Base-by-base conservation (phyloP, 2,888 invertebrate species). In the Leptura quadrifasciata region DNA sequence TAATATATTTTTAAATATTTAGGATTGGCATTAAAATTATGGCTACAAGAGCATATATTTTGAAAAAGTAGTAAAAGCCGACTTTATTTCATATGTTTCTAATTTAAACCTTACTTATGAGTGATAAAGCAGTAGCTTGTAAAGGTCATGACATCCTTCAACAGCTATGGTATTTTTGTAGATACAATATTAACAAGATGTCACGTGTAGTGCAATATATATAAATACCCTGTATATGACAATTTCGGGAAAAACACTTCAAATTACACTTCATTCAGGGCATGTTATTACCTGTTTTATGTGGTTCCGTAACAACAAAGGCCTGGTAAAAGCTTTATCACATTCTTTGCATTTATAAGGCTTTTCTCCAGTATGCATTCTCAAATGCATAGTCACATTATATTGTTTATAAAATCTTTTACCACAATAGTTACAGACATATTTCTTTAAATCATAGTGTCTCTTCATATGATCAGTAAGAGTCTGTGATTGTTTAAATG, bases 261-360 rank as follows among this genome's bases (percentile, higher is more conserved):
- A 18, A 3, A 9, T 17, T 17, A 54, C 18, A 12, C 15, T 54
- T 54, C 6, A 54, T 54, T 54, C 4, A 54, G 6, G 57, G 2
- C 15, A 3, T 47, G 6, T 4, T 10, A 12, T 63, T 35, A 63
- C 63, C 63, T 63, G 63, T 15, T 63, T 63, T 20, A 63, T 63
- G 63, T 63, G 63, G 18, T 63, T 63, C 35, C 63, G n/a, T 20
- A 63, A 39, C 17, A 63, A 18, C 15, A 63, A 39, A n/a, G 63
- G 63, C 12, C 63, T 35, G 18, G 35, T 63, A 35, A 63, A 63
- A 39, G 63, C 20, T 20, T 63, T 63, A 18, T 20, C 39, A 12
- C 63, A 63, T 63, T 63, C 35, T 3, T 20, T 63, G 20, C 63
- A 63, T 63, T 39, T 35, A 63, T 63, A 63, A 63, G 63, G 63